Evolutionary conservation across 2,113 vertebrate genomes (phyloP).

Genomic region (Corythoichthys intestinalis): DNA sequence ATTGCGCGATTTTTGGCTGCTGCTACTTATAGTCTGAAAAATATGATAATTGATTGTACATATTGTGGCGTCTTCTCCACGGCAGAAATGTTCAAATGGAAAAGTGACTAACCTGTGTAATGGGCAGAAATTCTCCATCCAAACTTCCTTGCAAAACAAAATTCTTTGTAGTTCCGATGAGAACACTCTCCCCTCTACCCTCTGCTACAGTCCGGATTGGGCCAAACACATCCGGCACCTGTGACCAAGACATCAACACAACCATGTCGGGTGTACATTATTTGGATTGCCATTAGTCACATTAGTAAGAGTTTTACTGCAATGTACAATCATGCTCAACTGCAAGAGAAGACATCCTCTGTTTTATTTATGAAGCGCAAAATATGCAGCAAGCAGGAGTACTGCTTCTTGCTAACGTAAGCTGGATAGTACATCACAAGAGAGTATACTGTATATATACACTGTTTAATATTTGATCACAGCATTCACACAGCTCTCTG

Average conservation of each 20-base stretch:
- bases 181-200: conserved; percentile 83
- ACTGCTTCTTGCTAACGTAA: conserved; percentile 21
- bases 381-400: conserved; percentile 12
- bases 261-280: background rate
- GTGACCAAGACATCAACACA: conserved; percentile 6
- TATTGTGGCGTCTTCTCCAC: background rate
- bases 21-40: too few species aligned
- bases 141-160: conserved; percentile 89
- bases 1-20: too few species aligned
- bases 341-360: conserved; percentile 8
- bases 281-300: background rate
- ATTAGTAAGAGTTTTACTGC: background rate
- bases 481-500: background rate
- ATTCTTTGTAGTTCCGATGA: conserved; percentile 95
- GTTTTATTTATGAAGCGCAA: conserved; percentile 39
- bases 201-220: conserved; percentile 93
- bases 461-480: conserved; percentile 21
- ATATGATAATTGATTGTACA: too few species aligned
- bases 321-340: background rate
- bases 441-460: conserved; percentile 7
- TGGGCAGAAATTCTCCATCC: conserved; percentile 84
- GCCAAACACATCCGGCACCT: conserved; percentile 94
- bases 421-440: conserved; percentile 19
- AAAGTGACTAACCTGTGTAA: conserved; percentile 82
- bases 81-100: background rate